phyloP scores from a whole-genome alignment of 1,140 invertebrate species.

The Heliothis virescens region DNA sequence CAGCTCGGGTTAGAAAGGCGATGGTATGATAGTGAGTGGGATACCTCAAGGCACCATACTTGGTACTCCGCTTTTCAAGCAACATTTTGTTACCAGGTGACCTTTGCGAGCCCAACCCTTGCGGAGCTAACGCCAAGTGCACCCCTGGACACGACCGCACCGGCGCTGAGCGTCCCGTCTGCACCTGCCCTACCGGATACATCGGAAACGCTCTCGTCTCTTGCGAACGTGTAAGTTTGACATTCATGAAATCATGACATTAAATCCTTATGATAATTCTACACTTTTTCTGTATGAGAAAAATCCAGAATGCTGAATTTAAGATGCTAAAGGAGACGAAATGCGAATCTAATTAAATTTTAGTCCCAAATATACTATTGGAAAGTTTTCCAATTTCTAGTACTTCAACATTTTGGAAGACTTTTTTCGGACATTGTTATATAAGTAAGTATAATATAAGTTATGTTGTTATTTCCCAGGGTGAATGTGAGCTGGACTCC shows the following conservation, averaged over 20 bases:
- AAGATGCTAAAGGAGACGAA: no score
- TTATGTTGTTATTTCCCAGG: slow-evolving; percentile 74
- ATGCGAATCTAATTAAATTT: no score
- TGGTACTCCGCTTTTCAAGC: background rate
- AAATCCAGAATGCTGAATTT: no score
- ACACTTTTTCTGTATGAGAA: no score
- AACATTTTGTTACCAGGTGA: slow-evolving; percentile 87
- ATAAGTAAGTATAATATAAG: no score
- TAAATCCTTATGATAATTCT: no score
- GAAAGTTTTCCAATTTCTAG: no score
- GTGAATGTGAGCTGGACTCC: slow-evolving; percentile 91
- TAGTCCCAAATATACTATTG: no score
- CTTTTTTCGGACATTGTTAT: background rate
- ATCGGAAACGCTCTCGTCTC: slow-evolving; percentile 92
- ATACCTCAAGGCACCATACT: slow-evolving; percentile 14
- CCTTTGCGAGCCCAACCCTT: slow-evolving; percentile 94
- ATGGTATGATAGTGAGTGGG: background rate
- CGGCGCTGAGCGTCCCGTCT: slow-evolving; percentile 93
- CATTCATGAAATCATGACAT: no score
- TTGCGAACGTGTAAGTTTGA: slow-evolving; percentile 87
- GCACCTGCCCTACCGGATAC: slow-evolving; percentile 92
- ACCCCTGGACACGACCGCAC: slow-evolving; percentile 93
- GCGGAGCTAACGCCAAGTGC: slow-evolving; percentile 93
- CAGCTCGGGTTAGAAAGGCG: background rate
- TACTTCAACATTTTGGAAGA: no score